Conservation (phyloP, 1,140 invertebrate species). For the Zaprionus vittiger region DNA sequence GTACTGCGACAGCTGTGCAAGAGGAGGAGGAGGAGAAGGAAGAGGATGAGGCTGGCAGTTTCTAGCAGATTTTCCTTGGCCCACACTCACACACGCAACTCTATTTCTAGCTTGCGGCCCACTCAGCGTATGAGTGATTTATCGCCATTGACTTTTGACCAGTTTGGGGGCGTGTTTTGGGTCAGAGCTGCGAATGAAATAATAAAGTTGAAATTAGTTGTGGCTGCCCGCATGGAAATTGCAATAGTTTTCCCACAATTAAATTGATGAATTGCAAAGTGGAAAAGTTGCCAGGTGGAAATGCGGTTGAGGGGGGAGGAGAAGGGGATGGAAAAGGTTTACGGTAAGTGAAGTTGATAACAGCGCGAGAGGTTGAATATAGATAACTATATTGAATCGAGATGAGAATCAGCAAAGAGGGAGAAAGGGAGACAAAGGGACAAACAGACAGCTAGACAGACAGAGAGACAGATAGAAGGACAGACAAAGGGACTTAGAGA, state of each 20-base stretch:
- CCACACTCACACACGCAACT: conserved; percentile 11
- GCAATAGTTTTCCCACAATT: conserved; percentile 64
- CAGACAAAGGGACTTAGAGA: too few species aligned
- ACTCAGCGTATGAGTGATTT: conserved; percentile 77
- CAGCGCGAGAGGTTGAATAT: not conserved
- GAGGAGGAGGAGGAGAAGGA: not conserved
- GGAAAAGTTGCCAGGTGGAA: conserved; percentile 23
- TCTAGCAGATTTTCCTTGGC: not conserved
- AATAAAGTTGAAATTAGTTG: conserved; percentile 82
- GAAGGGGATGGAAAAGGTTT: not conserved
- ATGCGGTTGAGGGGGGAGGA: not conserved
- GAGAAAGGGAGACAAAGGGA: too few species aligned
- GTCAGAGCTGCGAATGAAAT: conserved; percentile 57
- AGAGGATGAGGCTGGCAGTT: not conserved
- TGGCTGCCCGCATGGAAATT: conserved; percentile 69
- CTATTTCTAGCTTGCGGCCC: conserved; percentile 40
- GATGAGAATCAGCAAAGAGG: not conserved
- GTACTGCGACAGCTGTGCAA: conserved; percentile 41
- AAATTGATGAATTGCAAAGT: conserved; percentile 64
- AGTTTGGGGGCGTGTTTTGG: conserved; percentile 10
- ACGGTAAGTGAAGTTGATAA: conserved; percentile 1
- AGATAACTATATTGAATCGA: not conserved
- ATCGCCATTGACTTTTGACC: conserved; percentile 55
- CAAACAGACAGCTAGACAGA: too few species aligned
- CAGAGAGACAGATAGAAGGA: too few species aligned